Evolutionary conservation across 64 coral and sea anemone genomes (phyloP), one percentile per base, ranked within the genome.

Genomic region (Pocillopora verrucosa): DNA sequence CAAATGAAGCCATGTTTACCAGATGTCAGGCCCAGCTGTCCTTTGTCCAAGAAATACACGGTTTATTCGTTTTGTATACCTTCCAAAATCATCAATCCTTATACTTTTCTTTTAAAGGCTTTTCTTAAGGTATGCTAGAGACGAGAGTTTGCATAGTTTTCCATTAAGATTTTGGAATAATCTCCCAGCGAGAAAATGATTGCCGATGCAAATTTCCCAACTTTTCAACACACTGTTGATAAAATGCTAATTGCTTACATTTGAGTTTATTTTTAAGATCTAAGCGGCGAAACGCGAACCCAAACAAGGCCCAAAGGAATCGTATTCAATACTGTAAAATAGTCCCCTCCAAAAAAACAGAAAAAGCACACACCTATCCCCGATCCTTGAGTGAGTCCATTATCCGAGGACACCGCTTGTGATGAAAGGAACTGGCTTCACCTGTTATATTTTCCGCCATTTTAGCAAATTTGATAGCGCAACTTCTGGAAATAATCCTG

Each of bases 1-100:
- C 89, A 94, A 94, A 94, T 87, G 89, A 78, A 90, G 83, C 83
- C 70, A 90, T 94, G 93, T 94, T 91, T 90, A 94, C 89, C 93
- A 94, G 93, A 90, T 94, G 93, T 90, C 93, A 82, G 60, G 60
- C 58, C 79, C 70, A 90, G 77, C 78, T 82, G 78, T 13, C 78
- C 34, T 81, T 90, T 90, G 80, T 90, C 61, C 80, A 16, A 81
- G 34, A 82, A 73, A 90, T 90, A 72, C 88, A 19, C 4, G 68
- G n/a, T 74, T 83, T 85, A 51, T 57, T 85, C 82, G 57, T 90
- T 90, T 61, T 81, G 80, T 58, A 58, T 61, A 24, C 88, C 34
- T 80, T 35, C 63, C 11, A 36, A 59, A 72, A 81, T 82, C 19
- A 65, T 45, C 22, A 90, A 25, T 82, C 51, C 24, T 72, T 81